Conservation (phyloP, 2,888 invertebrate species). For the Pemphredon lugubris region DNA sequence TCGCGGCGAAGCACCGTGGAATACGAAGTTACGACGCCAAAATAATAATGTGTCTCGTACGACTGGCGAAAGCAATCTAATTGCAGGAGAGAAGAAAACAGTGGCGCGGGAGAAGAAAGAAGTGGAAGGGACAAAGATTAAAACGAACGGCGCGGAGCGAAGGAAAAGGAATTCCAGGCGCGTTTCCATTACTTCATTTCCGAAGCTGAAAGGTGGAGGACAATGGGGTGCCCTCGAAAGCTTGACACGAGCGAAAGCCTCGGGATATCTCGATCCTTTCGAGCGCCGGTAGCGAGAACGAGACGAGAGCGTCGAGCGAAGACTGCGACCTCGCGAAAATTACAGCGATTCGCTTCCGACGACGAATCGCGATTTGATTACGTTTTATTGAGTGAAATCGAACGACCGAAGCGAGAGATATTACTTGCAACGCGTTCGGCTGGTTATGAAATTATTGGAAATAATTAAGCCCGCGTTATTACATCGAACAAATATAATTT, state of each 20-base stretch:
- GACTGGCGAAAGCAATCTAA: constrained; percentile 11
- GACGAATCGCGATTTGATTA: neutral
- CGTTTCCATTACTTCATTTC: constrained; percentile 68
- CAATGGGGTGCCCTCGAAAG: constrained; percentile 63
- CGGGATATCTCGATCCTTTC: constrained; percentile 62
- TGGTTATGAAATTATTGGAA: neutral
- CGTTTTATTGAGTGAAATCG: constrained; percentile 34
- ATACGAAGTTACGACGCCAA: constrained; percentile 4
- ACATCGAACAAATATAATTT: neutral
- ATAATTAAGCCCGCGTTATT: neutral
- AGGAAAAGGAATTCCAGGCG: constrained; percentile 55
- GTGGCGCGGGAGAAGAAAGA: neutral
- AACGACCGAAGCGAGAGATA: neutral
- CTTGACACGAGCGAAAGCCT: constrained; percentile 65
- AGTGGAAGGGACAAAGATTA: constrained; percentile 20
- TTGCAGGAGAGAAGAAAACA: constrained; percentile 10
- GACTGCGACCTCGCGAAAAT: constrained; percentile 44
- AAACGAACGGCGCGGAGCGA: constrained; percentile 42
- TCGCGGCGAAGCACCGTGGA: constrained; percentile 5
- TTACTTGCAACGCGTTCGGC: neutral
- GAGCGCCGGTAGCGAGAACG: constrained; percentile 50
- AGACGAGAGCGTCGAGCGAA: constrained; percentile 37
- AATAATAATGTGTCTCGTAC: constrained; percentile 11
- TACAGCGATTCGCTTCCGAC: constrained; percentile 26
- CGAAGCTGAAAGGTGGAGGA: constrained; percentile 64